phyloP scores from a whole-genome alignment of 2,113 vertebrate genomes.

The Bucco capensis region DNA sequence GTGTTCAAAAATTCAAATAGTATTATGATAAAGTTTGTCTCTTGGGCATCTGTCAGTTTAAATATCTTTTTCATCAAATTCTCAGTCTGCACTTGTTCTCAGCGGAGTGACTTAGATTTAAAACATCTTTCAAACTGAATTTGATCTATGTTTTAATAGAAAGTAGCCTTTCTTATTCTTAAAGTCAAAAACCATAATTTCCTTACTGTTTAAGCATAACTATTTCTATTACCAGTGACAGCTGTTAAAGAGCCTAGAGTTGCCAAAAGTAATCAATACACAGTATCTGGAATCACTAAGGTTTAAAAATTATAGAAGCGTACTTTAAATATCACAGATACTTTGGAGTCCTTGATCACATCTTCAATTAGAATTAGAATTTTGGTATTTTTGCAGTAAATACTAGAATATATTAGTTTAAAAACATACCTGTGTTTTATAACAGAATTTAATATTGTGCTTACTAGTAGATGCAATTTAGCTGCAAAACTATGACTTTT shows the following conservation, averaged over 20 bases:
- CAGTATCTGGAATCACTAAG: neutral
- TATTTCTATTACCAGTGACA: neutral
- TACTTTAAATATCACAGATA: neutral
- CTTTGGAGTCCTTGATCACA: neutral
- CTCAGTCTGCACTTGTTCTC: constrained; percentile 55
- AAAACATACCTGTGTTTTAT: neutral
- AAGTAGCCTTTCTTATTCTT: constrained; percentile 27
- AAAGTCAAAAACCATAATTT: constrained; percentile 17
- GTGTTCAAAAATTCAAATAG: constrained; percentile 61
- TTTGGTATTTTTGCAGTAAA: neutral
- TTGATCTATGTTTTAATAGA: constrained; percentile 31
- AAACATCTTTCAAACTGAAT: constrained; percentile 55
- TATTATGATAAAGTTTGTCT: constrained; percentile 61
- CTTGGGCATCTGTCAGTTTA: constrained; percentile 54
- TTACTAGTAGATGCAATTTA: neutral
- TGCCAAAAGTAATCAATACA: neutral
- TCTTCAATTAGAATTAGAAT: neutral
- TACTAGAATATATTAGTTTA: neutral
- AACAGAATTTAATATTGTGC: neutral
- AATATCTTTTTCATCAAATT: constrained; percentile 64
- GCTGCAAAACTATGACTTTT: neutral
- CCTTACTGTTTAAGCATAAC: constrained; percentile 18
- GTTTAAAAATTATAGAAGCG: neutral
- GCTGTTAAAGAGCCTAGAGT: neutral
- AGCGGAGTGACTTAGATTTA: constrained; percentile 60